phyloP scores from a whole-genome alignment of 2,113 vertebrate genomes.

The Nibea albiflora region DNA sequence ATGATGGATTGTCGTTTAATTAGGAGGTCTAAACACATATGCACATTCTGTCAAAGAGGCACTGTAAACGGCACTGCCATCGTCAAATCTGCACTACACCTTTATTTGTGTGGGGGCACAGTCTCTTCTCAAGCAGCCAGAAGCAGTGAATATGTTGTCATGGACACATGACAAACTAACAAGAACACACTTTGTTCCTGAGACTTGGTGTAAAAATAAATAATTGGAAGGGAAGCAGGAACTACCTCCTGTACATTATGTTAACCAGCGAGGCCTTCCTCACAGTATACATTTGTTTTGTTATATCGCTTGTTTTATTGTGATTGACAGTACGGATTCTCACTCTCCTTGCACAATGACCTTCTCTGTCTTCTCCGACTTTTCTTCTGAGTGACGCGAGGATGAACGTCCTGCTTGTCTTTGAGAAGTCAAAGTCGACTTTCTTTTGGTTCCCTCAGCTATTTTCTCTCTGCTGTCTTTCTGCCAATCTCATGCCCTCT shows the following conservation, averaged over 20 bases:
- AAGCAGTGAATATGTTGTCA: not conserved
- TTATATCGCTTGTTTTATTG: not conserved
- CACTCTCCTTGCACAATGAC: not conserved
- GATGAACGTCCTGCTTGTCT: slow-evolving; percentile 27
- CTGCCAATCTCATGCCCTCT: slow-evolving; percentile 28
- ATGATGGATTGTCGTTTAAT: too few relatives aligned
- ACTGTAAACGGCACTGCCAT: not conserved
- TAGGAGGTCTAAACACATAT: not conserved
- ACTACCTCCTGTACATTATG: not conserved
- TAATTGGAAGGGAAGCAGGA: not conserved
- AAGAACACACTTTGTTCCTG: not conserved
- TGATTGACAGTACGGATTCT: slow-evolving; percentile 12
- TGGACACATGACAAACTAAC: not conserved
- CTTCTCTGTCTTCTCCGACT: not conserved
- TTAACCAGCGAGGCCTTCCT: not conserved
- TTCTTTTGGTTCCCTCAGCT: not conserved
- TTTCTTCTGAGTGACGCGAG: not conserved
- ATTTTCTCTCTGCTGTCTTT: slow-evolving; percentile 36
- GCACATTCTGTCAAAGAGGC: not conserved
- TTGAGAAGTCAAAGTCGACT: slow-evolving; percentile 42
- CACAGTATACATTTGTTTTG: not conserved
- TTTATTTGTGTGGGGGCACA: not conserved
- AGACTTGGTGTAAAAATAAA: not conserved
- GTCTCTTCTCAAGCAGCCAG: not conserved
- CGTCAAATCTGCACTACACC: not conserved